phyloP scores from a whole-genome alignment of 2,888 invertebrate species.

The Sepioteuthis lessoniana region DNA sequence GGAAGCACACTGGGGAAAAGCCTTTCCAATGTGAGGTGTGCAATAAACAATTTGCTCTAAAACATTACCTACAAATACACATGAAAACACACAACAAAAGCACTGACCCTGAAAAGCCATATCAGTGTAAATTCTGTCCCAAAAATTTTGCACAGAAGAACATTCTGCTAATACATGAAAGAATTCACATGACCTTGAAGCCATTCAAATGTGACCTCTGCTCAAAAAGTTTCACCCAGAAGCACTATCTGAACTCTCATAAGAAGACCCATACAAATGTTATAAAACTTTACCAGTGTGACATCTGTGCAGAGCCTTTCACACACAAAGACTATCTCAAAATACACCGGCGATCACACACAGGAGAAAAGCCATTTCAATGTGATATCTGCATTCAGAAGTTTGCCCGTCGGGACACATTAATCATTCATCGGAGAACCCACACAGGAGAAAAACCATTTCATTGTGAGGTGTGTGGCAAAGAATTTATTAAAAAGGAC shows the following conservation, averaged over 20 bases:
- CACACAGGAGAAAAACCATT: constrained; percentile 45
- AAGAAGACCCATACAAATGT: not conserved
- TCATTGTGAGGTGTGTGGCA: constrained; percentile 34
- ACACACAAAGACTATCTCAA: constrained; percentile 36
- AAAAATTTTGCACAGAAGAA: constrained; percentile 37
- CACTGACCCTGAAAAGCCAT: not conserved
- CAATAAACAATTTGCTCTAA: not conserved
- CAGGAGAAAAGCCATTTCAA: constrained; percentile 37
- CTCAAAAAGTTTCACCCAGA: constrained; percentile 39
- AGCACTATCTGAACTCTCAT: constrained; percentile 4
- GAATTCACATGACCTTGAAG: not conserved
- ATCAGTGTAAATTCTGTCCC: constrained; percentile 11
- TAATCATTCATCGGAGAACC: constrained; percentile 34
- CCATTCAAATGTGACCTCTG: constrained; percentile 24
- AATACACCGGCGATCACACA: constrained; percentile 1
- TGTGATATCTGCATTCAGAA: constrained; percentile 44
- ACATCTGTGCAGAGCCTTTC: constrained; percentile 36
- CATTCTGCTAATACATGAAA: not conserved
- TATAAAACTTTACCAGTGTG: constrained; percentile 41
- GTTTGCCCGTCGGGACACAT: constrained; percentile 37
- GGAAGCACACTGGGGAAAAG: constrained; percentile 39
- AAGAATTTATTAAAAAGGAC: not conserved
- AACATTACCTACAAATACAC: constrained; percentile 35
- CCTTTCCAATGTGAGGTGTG: constrained; percentile 37
- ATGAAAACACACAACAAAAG: not conserved